A percentile compares a stretch with the other conserved stretches of the same genome.
Conservation (phyloP, 2,888 invertebrate genomes). For the Spisula solida region DNA sequence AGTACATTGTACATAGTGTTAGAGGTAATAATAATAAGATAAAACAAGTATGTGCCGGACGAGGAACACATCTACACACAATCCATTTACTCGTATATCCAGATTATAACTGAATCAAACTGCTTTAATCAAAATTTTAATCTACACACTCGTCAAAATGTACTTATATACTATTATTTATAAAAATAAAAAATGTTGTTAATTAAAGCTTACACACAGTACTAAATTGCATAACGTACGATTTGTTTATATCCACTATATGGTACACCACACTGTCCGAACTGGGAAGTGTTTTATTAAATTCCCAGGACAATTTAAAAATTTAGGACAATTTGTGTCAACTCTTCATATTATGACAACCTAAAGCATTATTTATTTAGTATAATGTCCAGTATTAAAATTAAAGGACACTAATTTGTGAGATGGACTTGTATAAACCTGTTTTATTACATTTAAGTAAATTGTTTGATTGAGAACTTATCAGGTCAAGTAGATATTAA, state of each 20-base stretch:
- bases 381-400: background rate
- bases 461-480: constrained; percentile 2
- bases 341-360: background rate
- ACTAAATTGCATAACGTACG: too few species aligned
- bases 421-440: background rate
- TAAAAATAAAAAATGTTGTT: too few species aligned
- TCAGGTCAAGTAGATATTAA: constrained; percentile 26
- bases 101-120: too few species aligned
- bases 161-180: too few species aligned
- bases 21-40: too few species aligned
- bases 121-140: too few species aligned
- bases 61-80: too few species aligned
- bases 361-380: background rate
- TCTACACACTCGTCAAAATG: too few species aligned
- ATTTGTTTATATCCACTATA: background rate
- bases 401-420: background rate
- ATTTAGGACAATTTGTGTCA: background rate
- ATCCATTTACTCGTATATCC: too few species aligned
- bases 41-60: too few species aligned
- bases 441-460: background rate
- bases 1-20: too few species aligned
- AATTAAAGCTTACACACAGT: too few species aligned
- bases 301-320: background rate
- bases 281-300: background rate
- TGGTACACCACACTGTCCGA: background rate